A percentile compares a stretch with the other conserved stretches of the same genome.
Evolutionary conservation across 2,797 vertebrate species (phyloP).

Genomic region (Furcifer pardalis): DNA sequence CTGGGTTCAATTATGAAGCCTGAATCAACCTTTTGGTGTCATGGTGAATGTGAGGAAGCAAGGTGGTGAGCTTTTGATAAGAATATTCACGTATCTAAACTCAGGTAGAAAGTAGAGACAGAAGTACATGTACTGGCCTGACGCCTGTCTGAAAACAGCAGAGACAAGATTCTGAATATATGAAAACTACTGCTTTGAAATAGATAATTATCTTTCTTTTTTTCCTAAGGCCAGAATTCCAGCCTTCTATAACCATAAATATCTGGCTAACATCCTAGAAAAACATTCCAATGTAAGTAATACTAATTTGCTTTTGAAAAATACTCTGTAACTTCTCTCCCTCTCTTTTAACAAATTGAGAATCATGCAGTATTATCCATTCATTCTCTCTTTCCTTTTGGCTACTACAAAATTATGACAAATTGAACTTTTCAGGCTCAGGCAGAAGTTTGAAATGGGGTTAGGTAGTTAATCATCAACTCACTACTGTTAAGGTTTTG

Average conservation of each 20-base stretch:
- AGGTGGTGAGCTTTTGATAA: background rate
- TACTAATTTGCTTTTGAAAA: slow-evolving; percentile 8
- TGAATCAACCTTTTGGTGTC: background rate
- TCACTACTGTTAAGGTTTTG: background rate
- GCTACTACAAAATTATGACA: background rate
- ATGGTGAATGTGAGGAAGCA: slow-evolving; percentile 10
- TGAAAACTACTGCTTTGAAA: background rate
- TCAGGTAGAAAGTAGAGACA: slow-evolving; percentile 24
- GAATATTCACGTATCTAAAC: slow-evolving; percentile 24
- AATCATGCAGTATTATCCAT: background rate
- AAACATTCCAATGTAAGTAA: background rate
- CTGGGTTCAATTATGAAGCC: background rate
- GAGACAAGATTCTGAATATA: slow-evolving; percentile 23
- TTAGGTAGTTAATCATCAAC: background rate
- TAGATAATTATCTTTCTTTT: background rate
- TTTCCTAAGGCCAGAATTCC: slow-evolving; percentile 10
- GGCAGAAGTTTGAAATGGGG: background rate
- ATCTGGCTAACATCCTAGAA: slow-evolving; percentile 4
- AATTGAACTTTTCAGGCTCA: background rate
- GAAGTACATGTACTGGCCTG: background rate
- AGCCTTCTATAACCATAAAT: background rate
- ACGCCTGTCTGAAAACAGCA: slow-evolving; percentile 19
- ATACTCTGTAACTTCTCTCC: background rate
- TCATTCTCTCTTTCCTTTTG: background rate
- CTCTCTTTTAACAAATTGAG: background rate